Evolutionary conservation across 2,888 invertebrate genomes (phyloP).

Genomic region (Eilema sororculum): DNA sequence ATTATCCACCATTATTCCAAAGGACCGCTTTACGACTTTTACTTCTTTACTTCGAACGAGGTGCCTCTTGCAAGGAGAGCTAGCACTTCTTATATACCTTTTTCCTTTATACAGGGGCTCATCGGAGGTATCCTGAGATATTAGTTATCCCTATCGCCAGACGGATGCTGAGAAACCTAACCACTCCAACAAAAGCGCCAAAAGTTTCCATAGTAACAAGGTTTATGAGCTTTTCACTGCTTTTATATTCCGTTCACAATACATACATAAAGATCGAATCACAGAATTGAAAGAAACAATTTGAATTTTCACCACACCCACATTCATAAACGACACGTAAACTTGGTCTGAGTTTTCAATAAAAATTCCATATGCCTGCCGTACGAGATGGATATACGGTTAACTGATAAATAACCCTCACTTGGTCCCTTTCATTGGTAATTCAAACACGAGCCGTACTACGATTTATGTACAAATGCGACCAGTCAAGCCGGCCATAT

Average conservation of each 20-base stretch:
- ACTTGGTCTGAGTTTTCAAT: slow-evolving; percentile 63
- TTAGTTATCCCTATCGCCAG: too few species aligned
- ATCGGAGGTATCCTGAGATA: too few species aligned
- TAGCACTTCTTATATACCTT: too few species aligned
- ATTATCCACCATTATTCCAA: too few species aligned
- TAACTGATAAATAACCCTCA: slow-evolving; percentile 76
- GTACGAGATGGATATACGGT: slow-evolving; percentile 68
- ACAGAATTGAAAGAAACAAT: slow-evolving; percentile 2
- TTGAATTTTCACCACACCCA: neutral
- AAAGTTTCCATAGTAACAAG: neutral
- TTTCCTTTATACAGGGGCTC: too few species aligned
- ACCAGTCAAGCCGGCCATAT: slow-evolving; percentile 80
- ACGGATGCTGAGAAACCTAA: too few species aligned
- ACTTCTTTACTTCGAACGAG: too few species aligned
- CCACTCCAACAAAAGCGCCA: too few species aligned
- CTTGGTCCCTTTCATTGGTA: slow-evolving; percentile 66
- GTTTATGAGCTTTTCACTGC: neutral
- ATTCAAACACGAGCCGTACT: slow-evolving; percentile 75
- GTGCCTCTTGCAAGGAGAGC: too few species aligned
- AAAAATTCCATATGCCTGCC: slow-evolving; percentile 67
- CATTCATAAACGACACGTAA: neutral
- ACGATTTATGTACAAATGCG: slow-evolving; percentile 84
- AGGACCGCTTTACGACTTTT: too few species aligned
- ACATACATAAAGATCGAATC: neutral
- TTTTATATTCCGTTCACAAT: neutral